Evolutionary conservation across 2,797 vertebrate genomes (phyloP).

Genomic region (Phalloptychus januarius): DNA sequence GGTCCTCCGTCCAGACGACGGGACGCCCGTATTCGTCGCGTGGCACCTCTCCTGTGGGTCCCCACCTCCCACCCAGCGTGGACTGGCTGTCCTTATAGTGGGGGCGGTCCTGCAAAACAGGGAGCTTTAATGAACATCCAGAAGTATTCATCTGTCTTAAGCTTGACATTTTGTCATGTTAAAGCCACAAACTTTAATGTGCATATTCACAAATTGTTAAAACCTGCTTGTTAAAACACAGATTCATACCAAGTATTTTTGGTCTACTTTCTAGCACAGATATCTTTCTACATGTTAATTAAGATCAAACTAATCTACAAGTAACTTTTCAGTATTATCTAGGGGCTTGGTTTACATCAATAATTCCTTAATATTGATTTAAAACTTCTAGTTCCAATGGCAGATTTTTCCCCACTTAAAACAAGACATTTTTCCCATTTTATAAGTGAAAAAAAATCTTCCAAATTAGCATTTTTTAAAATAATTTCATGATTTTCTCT

Average conservation of each 20-base stretch:
- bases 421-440: too few relatives aligned
- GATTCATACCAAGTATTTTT: too few relatives aligned
- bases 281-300: too few relatives aligned
- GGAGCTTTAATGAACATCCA: not conserved
- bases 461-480: not conserved
- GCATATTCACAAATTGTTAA: not conserved
- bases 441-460: too few relatives aligned
- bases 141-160: not conserved
- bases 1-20: conserved; percentile 50
- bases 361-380: too few relatives aligned
- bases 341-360: too few relatives aligned
- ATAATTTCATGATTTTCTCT: not conserved
- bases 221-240: not conserved
- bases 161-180: not conserved
- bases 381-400: too few relatives aligned
- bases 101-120: conserved; percentile 53
- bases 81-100: conserved; percentile 80
- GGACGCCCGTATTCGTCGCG: conserved; percentile 81
- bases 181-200: not conserved
- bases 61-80: conserved; percentile 82
- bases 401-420: too few relatives aligned
- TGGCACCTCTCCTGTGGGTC: conserved; percentile 57
- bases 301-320: too few relatives aligned
- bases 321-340: too few relatives aligned
- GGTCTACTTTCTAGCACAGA: too few relatives aligned